Evolutionary conservation across 2,888 invertebrate species (phyloP).

Genomic region (Mythimna vitellina): DNA sequence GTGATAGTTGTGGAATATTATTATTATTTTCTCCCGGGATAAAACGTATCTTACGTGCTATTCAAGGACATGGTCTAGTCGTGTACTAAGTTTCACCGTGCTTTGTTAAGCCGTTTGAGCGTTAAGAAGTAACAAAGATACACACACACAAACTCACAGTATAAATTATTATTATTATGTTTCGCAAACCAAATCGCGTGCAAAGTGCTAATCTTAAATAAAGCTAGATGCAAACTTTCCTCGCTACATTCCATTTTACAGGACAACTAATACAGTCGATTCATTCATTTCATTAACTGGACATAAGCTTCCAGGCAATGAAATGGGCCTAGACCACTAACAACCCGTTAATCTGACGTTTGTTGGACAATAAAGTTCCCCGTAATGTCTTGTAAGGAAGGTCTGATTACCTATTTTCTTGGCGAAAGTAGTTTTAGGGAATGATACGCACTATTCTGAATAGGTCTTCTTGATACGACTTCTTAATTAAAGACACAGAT

Average conservation of each 20-base stretch:
- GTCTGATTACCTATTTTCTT: slow-evolving; percentile 14
- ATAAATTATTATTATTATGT: too few relatives aligned
- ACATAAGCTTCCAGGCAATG: slow-evolving; percentile 41
- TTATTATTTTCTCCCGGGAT: too few relatives aligned
- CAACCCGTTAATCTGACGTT: slow-evolving; percentile 53
- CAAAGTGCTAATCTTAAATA: neutral
- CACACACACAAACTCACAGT: too few relatives aligned
- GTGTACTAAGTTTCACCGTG: too few relatives aligned
- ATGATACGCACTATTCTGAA: slow-evolving; percentile 5
- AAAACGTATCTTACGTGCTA: too few relatives aligned
- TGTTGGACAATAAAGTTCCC: slow-evolving; percentile 40
- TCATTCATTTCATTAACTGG: slow-evolving; percentile 47
- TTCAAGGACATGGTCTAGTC: too few relatives aligned
- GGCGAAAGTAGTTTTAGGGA: slow-evolving; percentile 14
- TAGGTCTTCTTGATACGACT: slow-evolving; percentile 1
- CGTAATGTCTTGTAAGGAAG: slow-evolving; percentile 29
- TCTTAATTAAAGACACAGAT: neutral
- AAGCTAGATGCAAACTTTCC: slow-evolving; percentile 13
- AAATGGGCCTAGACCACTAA: slow-evolving; percentile 40
- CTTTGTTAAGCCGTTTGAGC: too few relatives aligned
- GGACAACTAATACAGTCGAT: slow-evolving; percentile 27
- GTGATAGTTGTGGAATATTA: too few relatives aligned
- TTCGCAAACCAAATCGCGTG: too few relatives aligned
- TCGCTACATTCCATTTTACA: slow-evolving; percentile 1
- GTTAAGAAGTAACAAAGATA: too few relatives aligned